Conservation (phyloP, 2,888 invertebrate species). For the Brachyopa scutellaris region DNA sequence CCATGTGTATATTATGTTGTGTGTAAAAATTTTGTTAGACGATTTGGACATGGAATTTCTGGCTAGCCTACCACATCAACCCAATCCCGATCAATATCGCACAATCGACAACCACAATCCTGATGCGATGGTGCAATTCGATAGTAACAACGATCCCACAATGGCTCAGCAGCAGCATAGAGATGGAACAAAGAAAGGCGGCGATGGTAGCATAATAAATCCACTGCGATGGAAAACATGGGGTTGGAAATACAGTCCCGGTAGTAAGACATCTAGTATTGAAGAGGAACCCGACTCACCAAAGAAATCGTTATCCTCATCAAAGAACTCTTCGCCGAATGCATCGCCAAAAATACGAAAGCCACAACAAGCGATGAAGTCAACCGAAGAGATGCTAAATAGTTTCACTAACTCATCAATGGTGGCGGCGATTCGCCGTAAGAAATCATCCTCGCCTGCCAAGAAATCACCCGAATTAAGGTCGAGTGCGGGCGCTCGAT, state of each 20-base stretch:
- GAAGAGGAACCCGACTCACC: constrained; percentile 76
- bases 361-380: constrained; percentile 52
- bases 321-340: constrained; percentile 75
- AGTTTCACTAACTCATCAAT: constrained; percentile 59
- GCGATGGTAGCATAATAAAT: constrained; percentile 70
- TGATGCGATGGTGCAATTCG: constrained; percentile 52
- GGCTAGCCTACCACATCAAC: constrained; percentile 75
- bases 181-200: constrained; percentile 66
- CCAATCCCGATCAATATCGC: constrained; percentile 63
- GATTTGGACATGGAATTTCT: constrained; percentile 77
- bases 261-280: constrained; percentile 75
- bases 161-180: constrained; percentile 31
- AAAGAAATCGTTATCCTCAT: constrained; percentile 74
- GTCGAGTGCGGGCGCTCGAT: constrained; percentile 75
- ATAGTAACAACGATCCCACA: constrained; percentile 56
- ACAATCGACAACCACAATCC: constrained; percentile 49
- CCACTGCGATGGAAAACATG: constrained; percentile 75
- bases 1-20: constrained; percentile 70
- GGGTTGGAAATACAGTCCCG: constrained; percentile 77
- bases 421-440: constrained; percentile 74
- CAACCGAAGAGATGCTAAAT: constrained; percentile 61
- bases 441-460: constrained; percentile 72
- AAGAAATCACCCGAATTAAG: constrained; percentile 72
- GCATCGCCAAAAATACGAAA: constrained; percentile 75
- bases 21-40: constrained; percentile 74